A percentile compares a stretch with the other conserved stretches of the same genome.
Conservation (phyloP, 2,797 vertebrate genomes). For the Threskiornis aethiopicus region DNA sequence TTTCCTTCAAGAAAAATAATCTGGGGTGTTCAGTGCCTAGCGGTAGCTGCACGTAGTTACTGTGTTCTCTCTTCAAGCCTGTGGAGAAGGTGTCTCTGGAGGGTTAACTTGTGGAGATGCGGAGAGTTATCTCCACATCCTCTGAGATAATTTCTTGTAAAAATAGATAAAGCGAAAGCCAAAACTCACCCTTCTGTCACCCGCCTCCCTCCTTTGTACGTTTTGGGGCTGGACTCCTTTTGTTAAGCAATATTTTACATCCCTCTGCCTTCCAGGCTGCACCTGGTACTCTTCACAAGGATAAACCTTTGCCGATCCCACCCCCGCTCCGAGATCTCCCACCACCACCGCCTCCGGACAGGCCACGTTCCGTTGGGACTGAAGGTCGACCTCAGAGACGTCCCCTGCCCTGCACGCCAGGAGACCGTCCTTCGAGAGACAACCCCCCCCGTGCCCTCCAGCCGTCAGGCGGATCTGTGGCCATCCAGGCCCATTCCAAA, state of each 20-base stretch:
- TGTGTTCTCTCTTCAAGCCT: not conserved
- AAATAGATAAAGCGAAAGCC: not conserved
- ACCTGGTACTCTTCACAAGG: constrained; percentile 87
- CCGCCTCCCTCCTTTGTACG: not conserved
- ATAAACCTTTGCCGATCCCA: constrained; percentile 92
- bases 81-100: not conserved
- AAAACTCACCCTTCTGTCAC: not conserved
- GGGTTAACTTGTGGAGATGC: not conserved
- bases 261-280: constrained; percentile 73
- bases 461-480: constrained; percentile 83
- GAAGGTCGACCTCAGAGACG: constrained; percentile 87
- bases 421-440: constrained; percentile 81
- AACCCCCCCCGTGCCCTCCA: constrained; percentile 86
- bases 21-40: not conserved
- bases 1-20: not conserved
- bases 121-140: not conserved
- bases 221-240: not conserved
- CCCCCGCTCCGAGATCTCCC: constrained; percentile 90
- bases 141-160: not conserved
- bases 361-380: constrained; percentile 78
- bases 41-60: not conserved
- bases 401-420: constrained; percentile 90
- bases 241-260: not conserved
- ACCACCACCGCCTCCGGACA: constrained; percentile 90
- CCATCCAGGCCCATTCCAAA: constrained; percentile 86